These are phyloP conservation scores for Drosophila orosa DNA, from an alignment of 1,140 invertebrate species.

Conservation along the genomic window DNA sequence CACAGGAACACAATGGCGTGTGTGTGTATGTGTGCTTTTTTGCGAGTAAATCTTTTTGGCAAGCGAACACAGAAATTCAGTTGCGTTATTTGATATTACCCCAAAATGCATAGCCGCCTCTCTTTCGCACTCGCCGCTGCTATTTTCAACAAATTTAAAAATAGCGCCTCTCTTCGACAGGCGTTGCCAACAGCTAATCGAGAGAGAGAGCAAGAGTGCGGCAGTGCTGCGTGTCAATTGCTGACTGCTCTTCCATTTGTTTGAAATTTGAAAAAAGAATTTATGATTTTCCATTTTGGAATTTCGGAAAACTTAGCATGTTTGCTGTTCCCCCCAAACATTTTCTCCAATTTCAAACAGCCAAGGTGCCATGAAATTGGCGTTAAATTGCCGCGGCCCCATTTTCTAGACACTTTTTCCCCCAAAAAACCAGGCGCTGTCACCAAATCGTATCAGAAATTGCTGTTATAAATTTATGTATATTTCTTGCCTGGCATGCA, in stretches of 20 bases:
- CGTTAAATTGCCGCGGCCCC: constrained; percentile 36
- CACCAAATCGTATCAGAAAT: constrained; percentile 35
- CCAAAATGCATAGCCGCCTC: constrained; percentile 35
- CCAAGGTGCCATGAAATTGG: constrained; percentile 51
- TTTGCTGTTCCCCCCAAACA: constrained; percentile 44
- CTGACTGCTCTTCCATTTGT: constrained; percentile 38
- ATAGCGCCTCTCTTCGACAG: constrained; percentile 59
- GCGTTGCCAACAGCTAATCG: constrained; percentile 62
- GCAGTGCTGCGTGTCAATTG: constrained; percentile 30
- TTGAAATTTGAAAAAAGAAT: constrained; percentile 36
- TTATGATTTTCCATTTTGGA: constrained; percentile 41
- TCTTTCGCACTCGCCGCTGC: constrained; percentile 51
- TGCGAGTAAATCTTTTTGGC: constrained; percentile 63
- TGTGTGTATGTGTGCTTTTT: constrained; percentile 34
- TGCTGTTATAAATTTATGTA: constrained; percentile 59
- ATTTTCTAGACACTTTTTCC: constrained; percentile 17
- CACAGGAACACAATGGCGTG: constrained; percentile 7
- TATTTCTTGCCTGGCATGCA: constrained; percentile 62
- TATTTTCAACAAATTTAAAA: constrained; percentile 73
- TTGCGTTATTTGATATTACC: constrained; percentile 73
- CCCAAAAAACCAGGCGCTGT: constrained; percentile 35
- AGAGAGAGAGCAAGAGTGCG: constrained; percentile 3
- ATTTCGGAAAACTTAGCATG: constrained; percentile 25
- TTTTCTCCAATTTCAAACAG: constrained; percentile 20
- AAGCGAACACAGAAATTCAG: constrained; percentile 47